phyloP scores from a whole-genome alignment of 2,888 invertebrate species.

The Rugalucina vietnamica region DNA sequence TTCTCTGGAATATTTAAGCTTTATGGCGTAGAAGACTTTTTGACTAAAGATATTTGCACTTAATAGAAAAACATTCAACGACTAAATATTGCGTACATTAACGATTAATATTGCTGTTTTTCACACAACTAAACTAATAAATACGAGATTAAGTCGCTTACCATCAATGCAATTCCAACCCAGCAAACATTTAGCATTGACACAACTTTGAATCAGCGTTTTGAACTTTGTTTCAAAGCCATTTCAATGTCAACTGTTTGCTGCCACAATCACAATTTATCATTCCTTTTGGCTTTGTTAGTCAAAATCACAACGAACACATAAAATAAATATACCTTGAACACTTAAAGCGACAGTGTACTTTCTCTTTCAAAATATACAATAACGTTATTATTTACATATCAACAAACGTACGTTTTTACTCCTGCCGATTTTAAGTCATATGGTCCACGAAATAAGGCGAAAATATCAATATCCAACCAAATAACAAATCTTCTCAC shows the following conservation, averaged over 20 bases:
- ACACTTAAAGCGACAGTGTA: slow-evolving; percentile 11
- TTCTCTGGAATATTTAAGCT: slow-evolving; percentile 1
- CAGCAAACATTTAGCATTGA: neutral
- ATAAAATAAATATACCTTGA: slow-evolving; percentile 16
- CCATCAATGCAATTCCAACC: neutral
- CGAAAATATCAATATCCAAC: slow-evolving; percentile 18
- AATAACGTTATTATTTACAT: slow-evolving; percentile 50
- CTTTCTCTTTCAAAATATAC: slow-evolving; percentile 54
- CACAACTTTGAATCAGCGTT: neutral
- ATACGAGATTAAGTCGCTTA: slow-evolving; percentile 1
- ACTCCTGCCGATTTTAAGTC: slow-evolving; percentile 51
- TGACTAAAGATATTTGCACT: slow-evolving; percentile 3
- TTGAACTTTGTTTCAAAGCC: neutral
- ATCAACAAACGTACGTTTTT: slow-evolving; percentile 47
- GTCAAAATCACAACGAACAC: slow-evolving; percentile 14
- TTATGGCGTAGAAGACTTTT: slow-evolving; percentile 1
- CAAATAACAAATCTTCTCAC: slow-evolving; percentile 9
- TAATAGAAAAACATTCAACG: slow-evolving; percentile 24
- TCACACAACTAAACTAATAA: slow-evolving; percentile 10
- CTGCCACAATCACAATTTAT: neutral
- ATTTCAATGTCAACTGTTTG: neutral
- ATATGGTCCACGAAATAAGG: slow-evolving; percentile 48
- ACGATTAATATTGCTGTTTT: slow-evolving; percentile 11
- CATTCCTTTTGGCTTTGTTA: neutral
- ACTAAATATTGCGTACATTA: slow-evolving; percentile 62